A percentile compares a stretch with the other conserved stretches of the same genome.
Evolutionary conservation across 1,140 invertebrate species (phyloP).

Genomic region (Caerostris darwini): DNA sequence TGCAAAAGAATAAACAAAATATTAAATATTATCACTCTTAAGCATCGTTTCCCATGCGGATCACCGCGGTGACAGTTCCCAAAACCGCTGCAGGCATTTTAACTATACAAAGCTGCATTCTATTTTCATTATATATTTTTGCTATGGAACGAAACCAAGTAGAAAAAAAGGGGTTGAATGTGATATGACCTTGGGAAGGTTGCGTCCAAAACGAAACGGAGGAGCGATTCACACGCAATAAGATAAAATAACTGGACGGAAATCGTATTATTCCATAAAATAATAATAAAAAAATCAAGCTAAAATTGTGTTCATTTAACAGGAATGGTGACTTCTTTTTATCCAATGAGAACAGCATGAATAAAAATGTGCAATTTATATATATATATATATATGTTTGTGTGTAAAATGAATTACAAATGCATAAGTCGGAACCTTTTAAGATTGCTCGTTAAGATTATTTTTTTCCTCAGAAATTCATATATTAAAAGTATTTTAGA

Average conservation of each 20-base stretch:
- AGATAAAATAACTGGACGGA: background rate
- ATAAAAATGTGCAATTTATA: background rate
- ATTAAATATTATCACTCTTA: background rate
- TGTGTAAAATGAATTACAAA: background rate
- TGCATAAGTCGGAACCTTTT: background rate
- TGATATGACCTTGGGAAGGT: constrained; percentile 4
- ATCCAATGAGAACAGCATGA: background rate
- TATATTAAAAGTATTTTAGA: no score
- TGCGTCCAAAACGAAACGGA: background rate
- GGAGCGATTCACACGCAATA: background rate
- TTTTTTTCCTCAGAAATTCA: no score
- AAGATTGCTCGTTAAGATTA: background rate
- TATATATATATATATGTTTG: background rate
- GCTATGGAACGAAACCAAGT: background rate
- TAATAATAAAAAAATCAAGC: background rate
- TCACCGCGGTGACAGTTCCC: background rate
- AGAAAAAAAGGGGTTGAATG: background rate
- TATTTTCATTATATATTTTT: background rate
- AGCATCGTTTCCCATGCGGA: background rate
- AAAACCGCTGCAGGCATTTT: background rate
- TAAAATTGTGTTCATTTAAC: background rate
- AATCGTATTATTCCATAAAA: background rate
- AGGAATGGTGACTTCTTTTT: background rate
- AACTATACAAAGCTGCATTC: background rate
- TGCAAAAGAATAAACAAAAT: background rate